Base-by-base conservation (phyloP, 2,113 vertebrate species). In the Brienomyrus longianalis region DNA sequence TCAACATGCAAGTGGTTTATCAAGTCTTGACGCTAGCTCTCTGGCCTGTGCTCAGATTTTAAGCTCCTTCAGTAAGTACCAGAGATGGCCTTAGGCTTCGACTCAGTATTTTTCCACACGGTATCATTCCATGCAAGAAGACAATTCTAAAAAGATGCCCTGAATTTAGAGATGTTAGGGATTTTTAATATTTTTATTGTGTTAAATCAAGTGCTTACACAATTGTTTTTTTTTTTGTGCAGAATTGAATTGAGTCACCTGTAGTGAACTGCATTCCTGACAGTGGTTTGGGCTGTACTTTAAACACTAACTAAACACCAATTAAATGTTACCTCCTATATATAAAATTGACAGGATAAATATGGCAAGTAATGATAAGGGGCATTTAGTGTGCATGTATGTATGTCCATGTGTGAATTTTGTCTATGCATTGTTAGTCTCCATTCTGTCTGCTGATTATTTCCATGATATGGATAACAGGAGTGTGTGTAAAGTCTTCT, bases 1-100 rank as follows among this genome's bases (percentile, higher is more conserved):
- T 84, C 45, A 84, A 84, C 83, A 48, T 84, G 21, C 39, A 48
- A 84, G 83, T 48, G 83, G 35, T 84, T 84, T 84, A 47, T 84
- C 83, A n/a, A 11, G 39, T 5, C 83, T 48, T 48, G 83, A 45
- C 43, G 39, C 48, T 48, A 45, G 43, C 21, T 21, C 19, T 21
- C 45, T 84, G 83, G 39, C 2, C 45, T 43, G 35, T 47, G 21
- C 9, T 84, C 43, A 84, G 3, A n/a, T 84, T 84, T 47, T 48
- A 47, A 48, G 39, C 83, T 47, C 39, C 83, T 47, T 47, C 83
- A 48, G n/a, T n/a, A 84, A 84, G 19, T 48, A 47, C 48, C 19
- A 45, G 39, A 84, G 15, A 84, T 45, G 19, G 23, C 83, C 45
- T 48, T 48, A 43, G 9, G 43, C 83, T 84, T 7, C 3, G 15